Conservation (phyloP, 2,888 invertebrate genomes). For the Vannuccia rotundouncinata region DNA sequence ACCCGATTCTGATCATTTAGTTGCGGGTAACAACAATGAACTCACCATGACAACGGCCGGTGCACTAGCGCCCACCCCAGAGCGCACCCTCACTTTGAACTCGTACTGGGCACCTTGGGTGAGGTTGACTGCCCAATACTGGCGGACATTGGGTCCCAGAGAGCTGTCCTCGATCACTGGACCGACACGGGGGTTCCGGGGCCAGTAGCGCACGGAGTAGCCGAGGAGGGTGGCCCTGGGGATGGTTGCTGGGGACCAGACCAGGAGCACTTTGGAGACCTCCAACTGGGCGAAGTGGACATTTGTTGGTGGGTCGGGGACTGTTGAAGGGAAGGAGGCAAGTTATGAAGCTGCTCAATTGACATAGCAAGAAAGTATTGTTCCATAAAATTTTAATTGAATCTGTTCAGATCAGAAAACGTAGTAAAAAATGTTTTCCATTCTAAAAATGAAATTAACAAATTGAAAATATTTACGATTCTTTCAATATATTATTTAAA, state of each 20-base stretch:
- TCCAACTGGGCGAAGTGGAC: not conserved
- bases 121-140: not conserved
- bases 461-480: no score
- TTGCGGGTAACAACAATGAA: no score
- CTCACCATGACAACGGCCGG: not conserved
- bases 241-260: not conserved
- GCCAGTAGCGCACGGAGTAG: constrained; percentile 9
- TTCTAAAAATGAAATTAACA: no score
- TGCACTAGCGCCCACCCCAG: not conserved
- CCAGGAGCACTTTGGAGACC: not conserved
- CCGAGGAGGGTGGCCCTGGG: not conserved
- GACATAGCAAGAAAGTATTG: no score
- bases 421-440: no score
- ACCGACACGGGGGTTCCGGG: not conserved
- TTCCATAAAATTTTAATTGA: no score
- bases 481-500: no score
- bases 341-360: no score
- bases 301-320: not conserved
- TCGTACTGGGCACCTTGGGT: not conserved
- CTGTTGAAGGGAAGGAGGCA: no score
- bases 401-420: no score
- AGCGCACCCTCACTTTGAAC: not conserved
- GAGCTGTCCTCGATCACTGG: not conserved
- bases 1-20: no score
- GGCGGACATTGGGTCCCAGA: not conserved